Percentiles rank a stretch among this genome's conserved stretches.
Evolutionary conservation across 2,888 invertebrate species (phyloP).

Genomic region (Leptopilina myrica): DNA sequence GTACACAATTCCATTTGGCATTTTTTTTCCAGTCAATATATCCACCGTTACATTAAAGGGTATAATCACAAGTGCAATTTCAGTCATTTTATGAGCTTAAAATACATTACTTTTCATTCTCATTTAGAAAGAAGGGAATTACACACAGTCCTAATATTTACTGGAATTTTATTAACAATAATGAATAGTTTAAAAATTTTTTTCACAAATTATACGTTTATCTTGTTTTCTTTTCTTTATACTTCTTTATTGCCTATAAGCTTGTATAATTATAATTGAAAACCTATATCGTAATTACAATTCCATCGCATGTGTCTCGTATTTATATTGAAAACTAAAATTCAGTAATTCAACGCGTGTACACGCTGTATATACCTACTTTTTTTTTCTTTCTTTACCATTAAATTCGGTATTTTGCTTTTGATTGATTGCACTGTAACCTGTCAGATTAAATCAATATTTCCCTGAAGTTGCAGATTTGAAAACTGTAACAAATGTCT

Average conservation of each 20-base stretch:
- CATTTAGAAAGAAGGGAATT: not conserved
- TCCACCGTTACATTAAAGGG: not conserved
- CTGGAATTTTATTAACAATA: not conserved
- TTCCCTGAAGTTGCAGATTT: not conserved
- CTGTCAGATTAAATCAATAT: slow-evolving; percentile 7
- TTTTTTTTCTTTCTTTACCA: not conserved
- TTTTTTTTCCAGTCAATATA: not conserved
- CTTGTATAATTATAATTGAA: too few relatives aligned
- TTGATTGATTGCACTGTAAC: slow-evolving; percentile 10
- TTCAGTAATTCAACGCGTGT: too few relatives aligned
- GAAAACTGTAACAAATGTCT: not conserved
- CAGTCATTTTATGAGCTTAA: slow-evolving; percentile 1
- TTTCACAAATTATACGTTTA: not conserved
- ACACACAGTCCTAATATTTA: not conserved
- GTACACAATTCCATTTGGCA: not conserved
- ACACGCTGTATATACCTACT: not conserved
- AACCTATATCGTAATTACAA: too few relatives aligned
- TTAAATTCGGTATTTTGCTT: not conserved
- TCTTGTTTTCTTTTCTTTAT: too few relatives aligned
- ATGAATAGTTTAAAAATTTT: not conserved
- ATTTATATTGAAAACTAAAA: too few relatives aligned
- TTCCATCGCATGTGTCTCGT: too few relatives aligned
- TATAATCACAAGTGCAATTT: not conserved
- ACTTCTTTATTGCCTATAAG: too few relatives aligned
- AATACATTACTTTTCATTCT: slow-evolving; percentile 1